Percentiles rank a stretch among this genome's conserved stretches.
Evolutionary conservation across 2,797 vertebrate species (phyloP).

Genomic region (Florisuga fusca): DNA sequence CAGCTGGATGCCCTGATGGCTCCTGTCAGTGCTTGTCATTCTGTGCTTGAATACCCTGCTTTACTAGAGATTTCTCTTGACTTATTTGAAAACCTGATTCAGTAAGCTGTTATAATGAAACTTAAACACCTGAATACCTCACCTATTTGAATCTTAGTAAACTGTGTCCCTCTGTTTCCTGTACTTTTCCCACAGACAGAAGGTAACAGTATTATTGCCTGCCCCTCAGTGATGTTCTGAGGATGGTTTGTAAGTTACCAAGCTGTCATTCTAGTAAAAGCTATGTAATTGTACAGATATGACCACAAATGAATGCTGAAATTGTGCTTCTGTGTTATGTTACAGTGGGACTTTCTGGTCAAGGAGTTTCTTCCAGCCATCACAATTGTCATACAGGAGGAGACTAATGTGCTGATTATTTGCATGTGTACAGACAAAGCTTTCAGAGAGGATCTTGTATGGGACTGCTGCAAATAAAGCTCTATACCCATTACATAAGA

Average conservation of each 20-base stretch:
- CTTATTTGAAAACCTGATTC: not conserved
- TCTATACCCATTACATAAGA: not conserved
- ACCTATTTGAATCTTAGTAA: not conserved
- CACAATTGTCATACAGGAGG: not conserved
- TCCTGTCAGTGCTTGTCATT: not conserved
- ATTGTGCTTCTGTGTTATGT: not conserved
- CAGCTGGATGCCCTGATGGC: not conserved
- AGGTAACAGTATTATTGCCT: not conserved
- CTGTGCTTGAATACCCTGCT: not conserved
- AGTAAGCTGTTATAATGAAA: not conserved
- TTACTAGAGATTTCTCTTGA: not conserved
- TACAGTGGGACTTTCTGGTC: not conserved
- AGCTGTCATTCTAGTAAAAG: not conserved
- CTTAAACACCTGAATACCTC: not conserved
- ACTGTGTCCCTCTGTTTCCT: not conserved
- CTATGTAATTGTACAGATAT: not conserved
- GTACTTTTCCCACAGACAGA: not conserved
- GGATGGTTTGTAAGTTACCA: not conserved
- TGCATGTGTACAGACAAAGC: not conserved
- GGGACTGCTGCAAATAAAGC: not conserved
- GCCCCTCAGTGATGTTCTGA: not conserved
- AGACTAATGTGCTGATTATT: not conserved
- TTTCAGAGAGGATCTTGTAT: not conserved
- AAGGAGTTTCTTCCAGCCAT: not conserved
- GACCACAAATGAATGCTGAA: not conserved